Conservation (phyloP, 2,113 vertebrate species). For the Callithrix jacchus region DNA sequence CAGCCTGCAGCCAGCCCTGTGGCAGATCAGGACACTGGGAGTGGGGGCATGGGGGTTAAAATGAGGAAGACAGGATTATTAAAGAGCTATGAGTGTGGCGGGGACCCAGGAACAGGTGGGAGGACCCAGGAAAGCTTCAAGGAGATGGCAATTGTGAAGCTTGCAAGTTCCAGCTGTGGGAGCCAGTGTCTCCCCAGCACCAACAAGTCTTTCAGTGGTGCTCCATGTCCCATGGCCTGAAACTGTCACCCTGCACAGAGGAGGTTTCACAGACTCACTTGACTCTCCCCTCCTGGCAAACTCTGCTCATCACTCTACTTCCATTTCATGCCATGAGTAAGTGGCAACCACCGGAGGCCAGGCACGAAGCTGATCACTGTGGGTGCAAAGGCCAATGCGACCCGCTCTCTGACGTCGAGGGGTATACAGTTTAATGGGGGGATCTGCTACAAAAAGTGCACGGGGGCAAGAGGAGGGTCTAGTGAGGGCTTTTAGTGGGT, state of each 20-base stretch:
- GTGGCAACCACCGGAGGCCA: neutral
- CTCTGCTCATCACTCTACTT: neutral
- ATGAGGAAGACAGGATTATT: rapidly evolving
- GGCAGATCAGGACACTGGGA: neutral
- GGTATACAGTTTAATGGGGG: neutral
- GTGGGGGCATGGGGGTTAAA: rapidly evolving
- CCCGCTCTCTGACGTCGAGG: neutral
- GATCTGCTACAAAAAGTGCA: neutral
- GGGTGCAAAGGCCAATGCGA: neutral
- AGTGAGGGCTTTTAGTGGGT: neutral
- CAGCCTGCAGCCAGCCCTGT: neutral
- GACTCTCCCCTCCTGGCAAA: neutral
- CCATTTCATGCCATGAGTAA: neutral
- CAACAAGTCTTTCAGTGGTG: too few species aligned
- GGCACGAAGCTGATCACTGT: neutral
- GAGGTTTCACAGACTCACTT: neutral
- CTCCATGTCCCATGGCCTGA: neutral
- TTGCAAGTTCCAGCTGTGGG: rapidly evolving
- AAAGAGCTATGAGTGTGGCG: neutral
- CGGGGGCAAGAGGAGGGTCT: neutral
- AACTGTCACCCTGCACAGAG: neutral
- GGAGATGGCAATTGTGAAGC: neutral
- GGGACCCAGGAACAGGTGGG: neutral
- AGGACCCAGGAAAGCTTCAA: neutral
- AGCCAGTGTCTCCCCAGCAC: neutral